Conservation (phyloP, 2,113 vertebrate species). For the Xiphias gladius region DNA sequence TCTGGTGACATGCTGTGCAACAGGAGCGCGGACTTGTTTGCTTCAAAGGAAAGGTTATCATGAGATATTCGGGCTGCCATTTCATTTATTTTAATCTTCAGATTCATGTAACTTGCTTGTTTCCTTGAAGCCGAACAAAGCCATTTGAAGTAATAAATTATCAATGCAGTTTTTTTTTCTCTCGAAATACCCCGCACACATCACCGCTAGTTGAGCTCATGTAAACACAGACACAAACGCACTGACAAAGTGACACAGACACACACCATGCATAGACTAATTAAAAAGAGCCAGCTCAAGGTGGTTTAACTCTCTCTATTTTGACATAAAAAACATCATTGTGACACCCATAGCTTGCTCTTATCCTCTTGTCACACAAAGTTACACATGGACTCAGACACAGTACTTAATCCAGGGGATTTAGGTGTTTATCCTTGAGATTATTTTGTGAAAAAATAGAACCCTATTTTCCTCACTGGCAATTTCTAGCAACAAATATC, state of each 20-base stretch:
- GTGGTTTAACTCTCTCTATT: slow-evolving; percentile 31
- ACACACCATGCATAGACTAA: slow-evolving; percentile 24
- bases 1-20: slow-evolving; percentile 36
- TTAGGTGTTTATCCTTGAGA: slow-evolving; percentile 39
- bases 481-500: not conserved
- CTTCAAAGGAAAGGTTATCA: slow-evolving; percentile 54
- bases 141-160: slow-evolving; percentile 60
- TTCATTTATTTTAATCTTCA: slow-evolving; percentile 51
- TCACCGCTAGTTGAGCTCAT: slow-evolving; percentile 24
- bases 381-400: slow-evolving; percentile 6
- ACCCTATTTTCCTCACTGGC: not conserved
- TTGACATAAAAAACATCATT: slow-evolving; percentile 45
- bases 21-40: slow-evolving; percentile 42
- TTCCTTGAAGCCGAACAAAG: slow-evolving; percentile 40
- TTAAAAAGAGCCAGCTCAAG: slow-evolving; percentile 31
- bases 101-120: slow-evolving; percentile 47
- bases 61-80: slow-evolving; percentile 35
- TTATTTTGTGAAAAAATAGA: slow-evolving; percentile 29
- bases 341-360: slow-evolving; percentile 40
- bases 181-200: slow-evolving; percentile 43
- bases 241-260: not conserved
- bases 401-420: slow-evolving; percentile 27
- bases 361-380: slow-evolving; percentile 43
- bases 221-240: not conserved
- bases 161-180: slow-evolving; percentile 8